Conservation (phyloP, 2,797 vertebrate genomes). For the Cyprinodon diabolis region DNA sequence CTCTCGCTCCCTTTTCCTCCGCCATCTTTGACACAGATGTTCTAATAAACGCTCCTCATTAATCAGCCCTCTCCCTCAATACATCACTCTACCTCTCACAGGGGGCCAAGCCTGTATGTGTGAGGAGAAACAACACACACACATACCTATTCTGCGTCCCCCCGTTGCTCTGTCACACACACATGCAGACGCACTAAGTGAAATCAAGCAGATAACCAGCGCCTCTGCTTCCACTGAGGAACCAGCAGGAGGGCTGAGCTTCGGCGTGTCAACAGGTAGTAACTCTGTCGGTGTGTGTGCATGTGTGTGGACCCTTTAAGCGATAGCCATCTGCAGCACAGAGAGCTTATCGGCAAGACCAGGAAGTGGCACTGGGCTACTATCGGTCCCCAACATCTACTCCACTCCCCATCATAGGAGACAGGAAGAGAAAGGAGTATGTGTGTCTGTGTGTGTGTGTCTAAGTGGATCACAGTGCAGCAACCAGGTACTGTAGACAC, state of each 20-base stretch:
- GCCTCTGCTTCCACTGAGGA: slow-evolving; percentile 63
- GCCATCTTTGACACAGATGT: slow-evolving; percentile 86
- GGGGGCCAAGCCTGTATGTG: slow-evolving; percentile 67
- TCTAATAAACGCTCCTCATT: slow-evolving; percentile 85
- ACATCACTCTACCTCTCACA: slow-evolving; percentile 77
- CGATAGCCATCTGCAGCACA: slow-evolving; percentile 81
- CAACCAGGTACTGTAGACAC: slow-evolving; percentile 61
- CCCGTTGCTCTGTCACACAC: slow-evolving; percentile 57
- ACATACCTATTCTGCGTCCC: slow-evolving; percentile 44
- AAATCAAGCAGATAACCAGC: slow-evolving; percentile 77
- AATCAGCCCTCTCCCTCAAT: slow-evolving; percentile 84
- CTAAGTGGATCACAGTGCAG: slow-evolving; percentile 40
- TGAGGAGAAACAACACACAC: slow-evolving; percentile 53
- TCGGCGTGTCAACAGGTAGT: slow-evolving; percentile 77
- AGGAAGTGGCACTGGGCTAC: slow-evolving; percentile 80
- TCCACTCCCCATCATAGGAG: slow-evolving; percentile 75
- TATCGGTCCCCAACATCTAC: slow-evolving; percentile 80
- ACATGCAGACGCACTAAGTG: slow-evolving; percentile 65
- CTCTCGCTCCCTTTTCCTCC: slow-evolving; percentile 56
- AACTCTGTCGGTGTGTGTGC: slow-evolving; percentile 36
- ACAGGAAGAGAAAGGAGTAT: slow-evolving; percentile 59
- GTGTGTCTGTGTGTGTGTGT: slow-evolving; percentile 11
- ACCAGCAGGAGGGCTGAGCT: slow-evolving; percentile 62
- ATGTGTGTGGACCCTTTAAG: slow-evolving; percentile 72
- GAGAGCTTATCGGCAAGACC: slow-evolving; percentile 79